These are phyloP conservation scores for Bruchidius siliquastri DNA, from an alignment of 2,888 invertebrate species.

Conservation along the genomic window DNA sequence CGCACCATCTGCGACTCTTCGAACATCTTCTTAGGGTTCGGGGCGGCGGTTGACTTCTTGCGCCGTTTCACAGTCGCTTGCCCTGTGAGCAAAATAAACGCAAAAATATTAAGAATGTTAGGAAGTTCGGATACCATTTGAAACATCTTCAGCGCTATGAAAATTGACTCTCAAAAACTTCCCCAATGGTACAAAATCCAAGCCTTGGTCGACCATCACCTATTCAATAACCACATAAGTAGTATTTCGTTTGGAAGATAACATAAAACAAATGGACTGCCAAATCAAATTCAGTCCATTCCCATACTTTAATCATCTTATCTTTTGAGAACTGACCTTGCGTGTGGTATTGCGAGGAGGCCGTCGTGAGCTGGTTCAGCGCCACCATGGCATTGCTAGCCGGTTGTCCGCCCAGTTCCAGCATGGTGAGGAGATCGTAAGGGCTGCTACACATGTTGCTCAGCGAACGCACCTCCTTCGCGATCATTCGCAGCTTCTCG, in stretches of 20 bases:
- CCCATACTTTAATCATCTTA: too few relatives aligned
- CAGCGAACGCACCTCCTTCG: slow-evolving; percentile 86
- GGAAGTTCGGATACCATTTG: too few relatives aligned
- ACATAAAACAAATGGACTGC: too few relatives aligned
- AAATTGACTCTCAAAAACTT: too few relatives aligned
- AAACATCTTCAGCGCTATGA: too few relatives aligned
- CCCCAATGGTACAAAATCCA: too few relatives aligned
- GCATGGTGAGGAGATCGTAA: slow-evolving; percentile 78
- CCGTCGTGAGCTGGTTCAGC: slow-evolving; percentile 79
- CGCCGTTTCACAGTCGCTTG: slow-evolving; percentile 85
- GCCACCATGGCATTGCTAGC: slow-evolving; percentile 86
- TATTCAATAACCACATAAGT: too few relatives aligned
- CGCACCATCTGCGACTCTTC: slow-evolving; percentile 99
- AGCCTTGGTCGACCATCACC: too few relatives aligned
- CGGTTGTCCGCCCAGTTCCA: slow-evolving; percentile 81
- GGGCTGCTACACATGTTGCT: slow-evolving; percentile 96
- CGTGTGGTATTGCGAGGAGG: slow-evolving; percentile 54
- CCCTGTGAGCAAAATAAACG: slow-evolving; percentile 46
- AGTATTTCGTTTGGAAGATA: too few relatives aligned
- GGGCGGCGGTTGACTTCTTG: slow-evolving; percentile 84
- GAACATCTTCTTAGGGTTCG: slow-evolving; percentile 97
- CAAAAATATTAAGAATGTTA: too few relatives aligned
- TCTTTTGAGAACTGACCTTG: slow-evolving; percentile 43
- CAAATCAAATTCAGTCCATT: too few relatives aligned
- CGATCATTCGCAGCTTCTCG: slow-evolving; percentile 97